A percentile compares a stretch with the other conserved stretches of the same genome.
Conservation (phyloP, 2,797 vertebrate species). For the Menidia menidia region DNA sequence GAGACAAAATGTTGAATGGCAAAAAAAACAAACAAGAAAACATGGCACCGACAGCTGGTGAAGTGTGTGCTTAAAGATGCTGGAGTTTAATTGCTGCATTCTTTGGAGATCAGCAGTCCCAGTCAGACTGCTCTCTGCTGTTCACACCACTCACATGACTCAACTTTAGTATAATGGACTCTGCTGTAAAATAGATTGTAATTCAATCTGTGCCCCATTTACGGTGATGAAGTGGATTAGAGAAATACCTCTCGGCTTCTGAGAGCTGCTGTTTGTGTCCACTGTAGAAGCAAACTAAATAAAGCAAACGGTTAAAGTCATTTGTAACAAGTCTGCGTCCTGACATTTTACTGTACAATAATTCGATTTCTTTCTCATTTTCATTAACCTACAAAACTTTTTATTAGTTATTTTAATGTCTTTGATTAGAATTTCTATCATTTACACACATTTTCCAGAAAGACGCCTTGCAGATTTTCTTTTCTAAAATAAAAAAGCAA, state of each 20-base stretch:
- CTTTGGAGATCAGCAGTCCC: constrained; percentile 39
- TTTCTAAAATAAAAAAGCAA: no score
- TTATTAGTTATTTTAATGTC: no score
- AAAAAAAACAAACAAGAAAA: constrained; percentile 4
- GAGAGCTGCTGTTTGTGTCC: constrained; percentile 18
- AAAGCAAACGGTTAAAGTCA: no score
- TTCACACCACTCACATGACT: constrained; percentile 71
- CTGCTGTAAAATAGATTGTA: constrained; percentile 62
- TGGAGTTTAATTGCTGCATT: constrained; percentile 32
- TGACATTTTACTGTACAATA: no score
- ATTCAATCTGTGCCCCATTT: constrained; percentile 57
- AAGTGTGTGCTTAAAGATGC: constrained; percentile 27
- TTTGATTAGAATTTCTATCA: no score
- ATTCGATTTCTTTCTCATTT: no score
- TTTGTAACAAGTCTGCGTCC: no score
- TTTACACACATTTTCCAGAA: no score
- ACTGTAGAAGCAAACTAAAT: neutral
- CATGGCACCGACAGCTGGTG: constrained; percentile 17
- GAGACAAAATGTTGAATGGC: constrained; percentile 6
- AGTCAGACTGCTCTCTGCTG: constrained; percentile 34
- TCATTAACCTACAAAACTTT: no score
- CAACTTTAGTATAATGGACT: constrained; percentile 60
- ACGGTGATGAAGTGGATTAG: constrained; percentile 60
- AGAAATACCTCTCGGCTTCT: constrained; percentile 42
- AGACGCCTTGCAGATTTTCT: no score